Base-by-base conservation (phyloP, 2,797 vertebrate genomes). In the Pseudochromis fuscus region DNA sequence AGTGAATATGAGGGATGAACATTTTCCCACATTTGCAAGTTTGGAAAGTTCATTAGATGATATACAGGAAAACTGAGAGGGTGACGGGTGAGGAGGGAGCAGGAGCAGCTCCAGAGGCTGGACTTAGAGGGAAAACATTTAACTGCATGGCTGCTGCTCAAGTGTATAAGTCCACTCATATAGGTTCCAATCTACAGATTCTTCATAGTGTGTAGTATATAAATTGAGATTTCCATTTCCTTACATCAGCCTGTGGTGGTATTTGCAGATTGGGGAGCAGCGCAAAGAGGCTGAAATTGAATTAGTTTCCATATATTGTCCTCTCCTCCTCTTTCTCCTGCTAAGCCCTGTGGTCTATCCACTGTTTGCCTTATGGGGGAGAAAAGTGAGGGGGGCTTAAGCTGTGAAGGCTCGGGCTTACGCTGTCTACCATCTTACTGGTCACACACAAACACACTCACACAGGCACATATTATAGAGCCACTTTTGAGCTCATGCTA, bases 301-400 rank as follows among this genome's bases (percentile, higher is more conserved):
- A 93, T 93, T 93, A 89, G 86, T 92, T 93, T 93, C 90, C 92
- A 93, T 92, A 92, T 88, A 92, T 92, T 91, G 89, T 91, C 86
- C 79, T 90, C 80, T 81, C 72, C 82, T 87, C 81, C 79, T 90
- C 86, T 87, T 83, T 87, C 81, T 74, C 71, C 76, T 35, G 75
- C 89, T 91, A 90, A 93, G 90, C 90, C 89, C 79, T 87, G 87
- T 79, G 90, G 88, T 90, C 82, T 88, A 89, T 88, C 87, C 88
- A 89, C 86, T 92, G 89, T 92, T 92, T 92, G 88, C 88, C 87
- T 92, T 89, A 87, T 86, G 87, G 86, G 84, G 87, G 80, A 83
- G 89, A 88, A 89, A 91, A 91, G 83, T 80, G 82, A 86, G 59
- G 80, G 66, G 60, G 82, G 87, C 86, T 91, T 91, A 91, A 85